Conservation (phyloP, 2,888 invertebrate genomes). For the Cryptus armator region DNA sequence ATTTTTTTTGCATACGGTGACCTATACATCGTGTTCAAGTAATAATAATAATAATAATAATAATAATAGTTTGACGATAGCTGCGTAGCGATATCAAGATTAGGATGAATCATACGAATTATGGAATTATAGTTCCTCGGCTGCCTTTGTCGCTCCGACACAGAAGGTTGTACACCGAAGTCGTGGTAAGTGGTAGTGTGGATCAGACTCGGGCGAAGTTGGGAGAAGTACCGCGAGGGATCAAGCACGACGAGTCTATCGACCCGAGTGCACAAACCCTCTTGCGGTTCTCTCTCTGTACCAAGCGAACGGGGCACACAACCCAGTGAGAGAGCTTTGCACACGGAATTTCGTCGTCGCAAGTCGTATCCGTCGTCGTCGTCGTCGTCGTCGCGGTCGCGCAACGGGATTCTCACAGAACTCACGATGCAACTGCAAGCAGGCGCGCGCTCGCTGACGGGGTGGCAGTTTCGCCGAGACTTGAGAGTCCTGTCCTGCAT, state of each 20-base stretch:
- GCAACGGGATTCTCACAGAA: conserved; percentile 31
- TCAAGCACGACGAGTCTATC: conserved; percentile 66
- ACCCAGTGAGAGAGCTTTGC: conserved; percentile 7
- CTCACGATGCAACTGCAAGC: conserved; percentile 51
- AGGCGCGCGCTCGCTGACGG: conserved; percentile 26
- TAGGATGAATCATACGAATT: conserved; percentile 37
- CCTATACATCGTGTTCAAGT: too few relatives aligned
- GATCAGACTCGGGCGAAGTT: conserved; percentile 38
- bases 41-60: background rate
- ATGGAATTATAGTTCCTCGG: conserved; percentile 28
- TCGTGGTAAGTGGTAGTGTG: conserved; percentile 12
- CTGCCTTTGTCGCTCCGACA: conserved; percentile 15
- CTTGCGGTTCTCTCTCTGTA: conserved; percentile 37
- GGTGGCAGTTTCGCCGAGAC: conserved; percentile 24
- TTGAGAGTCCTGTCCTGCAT: conserved; percentile 44
- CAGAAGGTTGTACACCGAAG: conserved; percentile 6
- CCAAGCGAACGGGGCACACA: conserved; percentile 47
- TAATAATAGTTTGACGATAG: background rate
- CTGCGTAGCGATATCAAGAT: background rate
- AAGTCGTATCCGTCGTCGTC: conserved; percentile 4
- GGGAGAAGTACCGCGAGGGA: conserved; percentile 52
- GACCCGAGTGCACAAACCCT: conserved; percentile 66
- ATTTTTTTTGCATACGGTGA: too few relatives aligned
- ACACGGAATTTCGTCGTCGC: conserved; percentile 43
- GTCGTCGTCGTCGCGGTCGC: conserved; percentile 35